Evolutionary conservation across 2,888 invertebrate species (phyloP), one percentile per base, ranked within the genome.

Genomic region (Melipona beecheii): DNA sequence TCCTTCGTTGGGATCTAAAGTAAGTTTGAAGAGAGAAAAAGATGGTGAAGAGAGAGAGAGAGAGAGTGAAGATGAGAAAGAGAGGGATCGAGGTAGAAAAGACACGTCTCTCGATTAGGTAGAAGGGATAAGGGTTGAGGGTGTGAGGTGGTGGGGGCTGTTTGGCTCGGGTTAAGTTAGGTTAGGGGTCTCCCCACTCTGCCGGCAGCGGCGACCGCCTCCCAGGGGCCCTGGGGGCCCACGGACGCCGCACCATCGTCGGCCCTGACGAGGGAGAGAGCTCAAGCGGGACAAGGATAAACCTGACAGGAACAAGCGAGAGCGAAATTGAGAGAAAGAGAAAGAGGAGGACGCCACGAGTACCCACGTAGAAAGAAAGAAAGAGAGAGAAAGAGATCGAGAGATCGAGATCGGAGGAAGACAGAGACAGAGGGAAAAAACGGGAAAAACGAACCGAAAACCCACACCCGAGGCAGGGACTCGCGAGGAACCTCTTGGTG

Each of bases 381-480:
- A 84, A 77, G 43, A 43, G 81, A 64, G 72, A 85, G 81, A 80
- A 50, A 66, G 73, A 15, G 52, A 17, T 52, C 17, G 83, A 69
- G 79, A 75, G 79, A 52, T 6, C 50, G 75, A 56, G 78, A 52
- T 21, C 64, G 58, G 69, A 81, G 79, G 43, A 72, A 83, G 81
- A 76, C 80, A 71, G 84, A 88, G 88, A 83, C 81, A 85, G 87
- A 87, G 86, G 87, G 89, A 91, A 91, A 91, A 92, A 93, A 92
- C 90, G 89, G 88, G 91, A 92, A 92, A 92, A 92, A 93, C 92
- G 91, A 91, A 91, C 93, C 93, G 91, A 93, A 93, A 93, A 93
- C 93, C 93, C 92, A 92, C 91, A 92, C 91, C 92, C 91, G 90
- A 89, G 91, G 87, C 91, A 91, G 91, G 92, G 92, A 92, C 91